Conservation (phyloP, 2,797 vertebrate species). For the Argentina silus region DNA sequence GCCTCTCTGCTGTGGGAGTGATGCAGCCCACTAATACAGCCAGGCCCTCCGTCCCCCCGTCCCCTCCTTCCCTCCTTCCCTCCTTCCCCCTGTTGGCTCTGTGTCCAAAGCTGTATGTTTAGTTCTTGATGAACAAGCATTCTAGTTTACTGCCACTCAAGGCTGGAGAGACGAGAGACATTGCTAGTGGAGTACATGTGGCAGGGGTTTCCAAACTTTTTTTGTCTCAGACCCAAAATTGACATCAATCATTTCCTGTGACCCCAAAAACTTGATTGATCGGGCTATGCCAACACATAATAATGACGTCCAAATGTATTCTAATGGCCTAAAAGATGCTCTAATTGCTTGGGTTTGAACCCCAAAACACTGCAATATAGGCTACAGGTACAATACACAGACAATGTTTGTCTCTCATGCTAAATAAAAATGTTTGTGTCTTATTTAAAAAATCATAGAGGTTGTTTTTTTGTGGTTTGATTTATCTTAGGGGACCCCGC, state of each 20-base stretch:
- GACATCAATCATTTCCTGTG: neutral
- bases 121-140: conserved; percentile 48
- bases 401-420: no score
- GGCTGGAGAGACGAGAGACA: conserved; percentile 15
- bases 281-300: no score
- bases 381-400: no score
- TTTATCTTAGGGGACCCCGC: no score
- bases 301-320: no score
- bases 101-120: conserved; percentile 26
- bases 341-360: no score
- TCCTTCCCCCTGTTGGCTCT: neutral
- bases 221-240: neutral
- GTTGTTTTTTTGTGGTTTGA: no score
- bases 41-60: neutral
- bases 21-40: conserved; percentile 47
- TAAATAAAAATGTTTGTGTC: no score
- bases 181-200: neutral
- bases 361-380: no score
- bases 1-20: conserved; percentile 48
- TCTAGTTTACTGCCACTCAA: conserved; percentile 16
- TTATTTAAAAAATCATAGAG: no score
- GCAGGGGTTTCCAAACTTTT: neutral
- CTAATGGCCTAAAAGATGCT: neutral
- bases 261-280: no score
- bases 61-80: neutral